phyloP scores from a whole-genome alignment of 2,888 invertebrate species.

The Volucella inanis region DNA sequence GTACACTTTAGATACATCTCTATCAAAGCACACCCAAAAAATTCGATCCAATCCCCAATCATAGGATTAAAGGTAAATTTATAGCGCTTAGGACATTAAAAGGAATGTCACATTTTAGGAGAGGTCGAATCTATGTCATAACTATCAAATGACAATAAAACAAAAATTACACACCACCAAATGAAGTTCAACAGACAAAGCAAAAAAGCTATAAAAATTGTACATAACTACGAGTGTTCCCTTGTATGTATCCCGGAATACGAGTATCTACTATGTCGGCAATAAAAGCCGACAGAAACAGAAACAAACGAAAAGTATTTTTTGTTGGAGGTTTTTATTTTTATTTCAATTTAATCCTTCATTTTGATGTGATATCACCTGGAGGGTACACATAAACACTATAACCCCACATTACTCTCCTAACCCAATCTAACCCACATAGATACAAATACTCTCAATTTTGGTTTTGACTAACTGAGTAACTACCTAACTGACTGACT shows the following conservation, averaged over 20 bases:
- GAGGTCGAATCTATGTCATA: slow-evolving; percentile 54
- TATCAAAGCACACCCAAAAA: slow-evolving; percentile 7
- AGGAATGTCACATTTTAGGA: slow-evolving; percentile 29
- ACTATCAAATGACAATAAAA: slow-evolving; percentile 54
- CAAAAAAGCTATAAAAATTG: not conserved
- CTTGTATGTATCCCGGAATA: not conserved
- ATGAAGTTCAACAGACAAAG: slow-evolving; percentile 5
- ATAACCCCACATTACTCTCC: too few species aligned
- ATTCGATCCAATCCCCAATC: not conserved
- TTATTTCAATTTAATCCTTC: slow-evolving; percentile 23
- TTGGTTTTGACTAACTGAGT: slow-evolving; percentile 22
- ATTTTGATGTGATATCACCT: slow-evolving; percentile 23
- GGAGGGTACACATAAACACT: not conserved
- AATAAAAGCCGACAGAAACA: not conserved
- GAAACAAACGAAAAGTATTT: slow-evolving; percentile 8
- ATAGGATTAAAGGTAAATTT: slow-evolving; percentile 55
- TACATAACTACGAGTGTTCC: not conserved
- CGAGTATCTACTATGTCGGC: slow-evolving; percentile 24
- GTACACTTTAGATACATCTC: slow-evolving; percentile 16
- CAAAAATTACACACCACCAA: slow-evolving; percentile 12
- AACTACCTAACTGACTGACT: not conserved
- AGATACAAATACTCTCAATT: slow-evolving; percentile 9
- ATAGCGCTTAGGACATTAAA: slow-evolving; percentile 25
- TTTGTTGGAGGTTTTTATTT: slow-evolving; percentile 2
- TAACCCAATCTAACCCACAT: not conserved